phyloP scores from a whole-genome alignment of 1,140 invertebrate species.

The Berghia stephanieae region DNA sequence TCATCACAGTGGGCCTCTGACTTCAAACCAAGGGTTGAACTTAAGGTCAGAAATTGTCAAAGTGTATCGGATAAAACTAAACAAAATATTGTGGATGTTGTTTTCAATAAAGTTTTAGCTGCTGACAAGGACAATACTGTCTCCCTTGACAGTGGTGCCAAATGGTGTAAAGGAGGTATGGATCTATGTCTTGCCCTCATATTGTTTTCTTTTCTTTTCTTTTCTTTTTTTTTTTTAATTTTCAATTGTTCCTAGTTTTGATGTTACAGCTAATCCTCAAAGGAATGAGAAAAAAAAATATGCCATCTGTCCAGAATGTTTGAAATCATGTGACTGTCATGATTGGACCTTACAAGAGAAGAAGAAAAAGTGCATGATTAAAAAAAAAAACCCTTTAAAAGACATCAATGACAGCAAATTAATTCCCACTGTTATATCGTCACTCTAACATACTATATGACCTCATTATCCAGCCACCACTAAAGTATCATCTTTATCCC shows the following conservation, averaged over 20 bases:
- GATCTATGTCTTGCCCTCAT: slow-evolving; percentile 21
- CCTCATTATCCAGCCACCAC: too few species aligned
- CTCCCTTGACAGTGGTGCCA: slow-evolving; percentile 47
- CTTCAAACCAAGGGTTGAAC: slow-evolving; percentile 76
- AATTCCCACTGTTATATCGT: too few species aligned
- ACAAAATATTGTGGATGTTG: slow-evolving; percentile 73
- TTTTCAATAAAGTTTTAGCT: slow-evolving; percentile 71
- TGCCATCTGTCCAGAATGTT: neutral
- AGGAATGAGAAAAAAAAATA: neutral
- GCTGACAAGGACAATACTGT: slow-evolving; percentile 64
- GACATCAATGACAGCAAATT: too few species aligned
- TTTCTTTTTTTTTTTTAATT: too few species aligned
- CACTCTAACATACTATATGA: too few species aligned
- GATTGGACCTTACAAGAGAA: too few species aligned
- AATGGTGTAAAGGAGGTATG: slow-evolving; percentile 76
- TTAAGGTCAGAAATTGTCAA: slow-evolving; percentile 87
- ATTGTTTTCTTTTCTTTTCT: too few species aligned
- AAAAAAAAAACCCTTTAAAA: too few species aligned
- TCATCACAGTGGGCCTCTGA: slow-evolving; percentile 68
- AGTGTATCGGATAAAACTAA: slow-evolving; percentile 77
- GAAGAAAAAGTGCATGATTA: too few species aligned
- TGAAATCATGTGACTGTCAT: too few species aligned
- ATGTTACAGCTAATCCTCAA: neutral
- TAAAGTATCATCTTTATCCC: too few species aligned
- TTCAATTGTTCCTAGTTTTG: too few species aligned